Evolutionary conservation across 2,113 vertebrate genomes (phyloP).

Genomic region (Sclerurus mexicanus): DNA sequence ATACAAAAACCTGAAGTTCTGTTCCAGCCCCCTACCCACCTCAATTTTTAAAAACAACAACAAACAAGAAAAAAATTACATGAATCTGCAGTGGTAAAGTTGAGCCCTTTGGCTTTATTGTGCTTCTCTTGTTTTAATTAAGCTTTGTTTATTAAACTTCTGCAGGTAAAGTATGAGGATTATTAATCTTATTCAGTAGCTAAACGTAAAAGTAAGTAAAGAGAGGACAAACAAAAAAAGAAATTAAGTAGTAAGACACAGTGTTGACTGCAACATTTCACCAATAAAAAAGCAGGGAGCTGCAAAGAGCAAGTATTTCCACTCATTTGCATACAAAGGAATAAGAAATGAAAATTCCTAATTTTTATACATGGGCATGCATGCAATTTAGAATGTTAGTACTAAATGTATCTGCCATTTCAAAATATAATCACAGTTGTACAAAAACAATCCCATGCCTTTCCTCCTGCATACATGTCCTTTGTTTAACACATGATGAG

Average conservation of each 20-base stretch:
- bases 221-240: background rate
- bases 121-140: constrained; percentile 58
- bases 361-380: background rate
- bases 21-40: background rate
- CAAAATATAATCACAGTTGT: background rate
- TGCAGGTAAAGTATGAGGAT: constrained; percentile 29
- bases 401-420: background rate
- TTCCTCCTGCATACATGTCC: background rate
- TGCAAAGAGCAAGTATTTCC: background rate
- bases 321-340: background rate
- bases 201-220: constrained; percentile 47
- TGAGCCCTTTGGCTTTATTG: constrained; percentile 48
- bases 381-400: background rate
- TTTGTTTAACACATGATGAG: background rate
- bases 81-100: constrained; percentile 38
- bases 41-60: constrained; percentile 45
- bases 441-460: background rate
- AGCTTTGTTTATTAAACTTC: constrained; percentile 58
- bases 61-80: constrained; percentile 55
- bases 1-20: constrained; percentile 73
- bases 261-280: background rate
- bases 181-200: constrained; percentile 53
- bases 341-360: background rate
- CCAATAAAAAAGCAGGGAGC: constrained; percentile 8
- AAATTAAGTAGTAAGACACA: constrained; percentile 31